A percentile compares a stretch with the other conserved stretches of the same genome.
phyloP scores from a whole-genome alignment of 2,888 invertebrate species.

The Liopterus haemorrhoidalis region DNA sequence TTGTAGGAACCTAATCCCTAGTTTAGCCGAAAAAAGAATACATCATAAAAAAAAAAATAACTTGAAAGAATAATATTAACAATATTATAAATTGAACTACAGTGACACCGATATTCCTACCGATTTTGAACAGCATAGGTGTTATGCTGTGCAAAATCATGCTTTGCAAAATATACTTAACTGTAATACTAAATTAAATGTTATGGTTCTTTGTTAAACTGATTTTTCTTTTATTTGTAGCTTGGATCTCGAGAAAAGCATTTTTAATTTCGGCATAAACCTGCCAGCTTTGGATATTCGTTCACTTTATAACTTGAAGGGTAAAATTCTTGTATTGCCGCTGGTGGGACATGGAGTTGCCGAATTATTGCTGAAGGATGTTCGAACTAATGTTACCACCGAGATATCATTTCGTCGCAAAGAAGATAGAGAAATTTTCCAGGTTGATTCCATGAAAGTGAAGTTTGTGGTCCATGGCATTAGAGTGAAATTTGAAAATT shows the following conservation, averaged over 20 bases:
- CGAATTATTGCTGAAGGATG: slow-evolving; percentile 50
- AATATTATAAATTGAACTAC: too few relatives aligned
- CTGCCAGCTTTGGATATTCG: slow-evolving; percentile 53
- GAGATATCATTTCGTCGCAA: slow-evolving; percentile 47
- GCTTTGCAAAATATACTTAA: slow-evolving; percentile 31
- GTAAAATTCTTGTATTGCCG: slow-evolving; percentile 54
- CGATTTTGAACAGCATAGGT: too few relatives aligned
- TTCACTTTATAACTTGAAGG: slow-evolving; percentile 54
- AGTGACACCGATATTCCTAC: too few relatives aligned
- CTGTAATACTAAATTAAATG: too few relatives aligned
- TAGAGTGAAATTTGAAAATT: slow-evolving; percentile 52
- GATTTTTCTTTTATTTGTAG: slow-evolving; percentile 39
- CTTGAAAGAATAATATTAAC: too few relatives aligned
- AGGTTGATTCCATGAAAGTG: slow-evolving; percentile 52
- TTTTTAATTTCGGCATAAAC: slow-evolving; percentile 51
- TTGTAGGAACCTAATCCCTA: too few relatives aligned
- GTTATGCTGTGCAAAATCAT: too few relatives aligned
- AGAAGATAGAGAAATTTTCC: slow-evolving; percentile 44
- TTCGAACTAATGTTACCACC: slow-evolving; percentile 50
- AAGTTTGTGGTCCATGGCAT: slow-evolving; percentile 51
- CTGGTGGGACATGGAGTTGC: slow-evolving; percentile 54
- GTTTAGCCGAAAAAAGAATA: too few relatives aligned
- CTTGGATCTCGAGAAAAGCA: slow-evolving; percentile 48
- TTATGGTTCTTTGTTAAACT: slow-evolving; percentile 1
- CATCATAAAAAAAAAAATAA: too few relatives aligned